Base-by-base conservation (phyloP, 2,888 invertebrate genomes). In the Hypomecis atomaria region DNA sequence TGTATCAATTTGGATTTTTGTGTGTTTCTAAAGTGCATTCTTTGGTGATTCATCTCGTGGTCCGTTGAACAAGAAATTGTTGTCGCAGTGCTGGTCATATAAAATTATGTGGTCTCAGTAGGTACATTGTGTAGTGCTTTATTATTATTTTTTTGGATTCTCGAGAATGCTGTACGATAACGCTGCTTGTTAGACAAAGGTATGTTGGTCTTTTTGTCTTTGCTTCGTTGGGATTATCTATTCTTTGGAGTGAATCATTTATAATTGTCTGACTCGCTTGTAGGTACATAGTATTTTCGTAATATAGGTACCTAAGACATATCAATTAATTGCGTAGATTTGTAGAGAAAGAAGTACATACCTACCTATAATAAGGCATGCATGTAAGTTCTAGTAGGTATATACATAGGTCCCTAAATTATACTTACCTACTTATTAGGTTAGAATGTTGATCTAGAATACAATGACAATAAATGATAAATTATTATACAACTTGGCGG, bases 41-140 rank as follows among this genome's bases (percentile, higher is more conserved):
- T 86, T 85, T 70, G 85, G 90, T 91, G 91, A 91, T 90, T 91
- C 91, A 91, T 91, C 90, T 90, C 79, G 78, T 77, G 83, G 71
- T 61, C 62, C 42, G 64, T 52, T 53, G 63, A 72, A 83, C 87
- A 86, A 90, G 89, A 87, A 88, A 86, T 87, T 85, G 86, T 87
- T 79, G 84, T 88, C 85, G 83, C 79, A 78, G 77, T 80, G 83
- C 78, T 80, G 78, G 82, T 79, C 75, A 73, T 82, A 81, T 82
- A 80, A 84, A 86, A 82, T 86, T 23, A 66, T 70, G 70, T 70
- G 65, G 85, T 89, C 84, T 84, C 81, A 76, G 80, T 78, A 84
- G 81, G 79, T 42, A 58, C 23, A 13, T 8, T 37, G 78, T 81
- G 81, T 78, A 78, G 82, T 86, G 84, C 82, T 80, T 78, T 76